phyloP scores from a whole-genome alignment of 2,113 vertebrate genomes.

The Sinocyclocheilus anophthalmus region DNA sequence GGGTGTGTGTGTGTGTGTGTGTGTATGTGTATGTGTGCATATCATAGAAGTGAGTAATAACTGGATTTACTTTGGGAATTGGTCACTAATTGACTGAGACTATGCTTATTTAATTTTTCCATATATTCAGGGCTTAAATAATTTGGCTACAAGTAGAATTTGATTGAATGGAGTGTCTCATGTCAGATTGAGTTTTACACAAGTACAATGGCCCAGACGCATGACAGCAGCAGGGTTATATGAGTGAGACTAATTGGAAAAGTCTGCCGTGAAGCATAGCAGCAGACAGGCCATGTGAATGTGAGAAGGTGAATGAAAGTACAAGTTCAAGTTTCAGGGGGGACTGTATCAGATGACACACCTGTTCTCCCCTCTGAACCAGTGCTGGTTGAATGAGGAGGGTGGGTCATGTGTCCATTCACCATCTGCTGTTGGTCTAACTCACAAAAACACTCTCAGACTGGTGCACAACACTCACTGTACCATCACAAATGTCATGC shows the following conservation, averaged over 20 bases:
- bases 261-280: background rate
- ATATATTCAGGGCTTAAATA: slow-evolving; percentile 24
- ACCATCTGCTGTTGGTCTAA: slow-evolving; percentile 48
- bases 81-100: slow-evolving; percentile 8
- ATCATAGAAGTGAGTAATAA: slow-evolving; percentile 8
- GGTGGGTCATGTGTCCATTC: slow-evolving; percentile 34
- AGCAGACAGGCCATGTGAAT: slow-evolving; percentile 13
- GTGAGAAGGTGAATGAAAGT: slow-evolving; percentile 23
- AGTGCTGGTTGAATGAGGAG: slow-evolving; percentile 6
- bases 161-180: background rate
- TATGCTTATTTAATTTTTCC: background rate
- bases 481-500: slow-evolving; percentile 9
- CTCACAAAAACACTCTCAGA: background rate
- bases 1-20: too few relatives aligned
- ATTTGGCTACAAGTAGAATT: slow-evolving; percentile 12
- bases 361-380: slow-evolving; percentile 42
- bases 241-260: slow-evolving; percentile 38
- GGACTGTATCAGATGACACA: slow-evolving; percentile 30
- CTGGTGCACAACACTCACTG: slow-evolving; percentile 16
- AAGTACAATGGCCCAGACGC: background rate
- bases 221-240: slow-evolving; percentile 1
- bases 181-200: slow-evolving; percentile 30
- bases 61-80: slow-evolving; percentile 1
- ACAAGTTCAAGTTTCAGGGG: slow-evolving; percentile 43
- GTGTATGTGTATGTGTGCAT: too few relatives aligned